Base-by-base conservation (phyloP, 2,113 vertebrate genomes). In the Helogale parvula region DNA sequence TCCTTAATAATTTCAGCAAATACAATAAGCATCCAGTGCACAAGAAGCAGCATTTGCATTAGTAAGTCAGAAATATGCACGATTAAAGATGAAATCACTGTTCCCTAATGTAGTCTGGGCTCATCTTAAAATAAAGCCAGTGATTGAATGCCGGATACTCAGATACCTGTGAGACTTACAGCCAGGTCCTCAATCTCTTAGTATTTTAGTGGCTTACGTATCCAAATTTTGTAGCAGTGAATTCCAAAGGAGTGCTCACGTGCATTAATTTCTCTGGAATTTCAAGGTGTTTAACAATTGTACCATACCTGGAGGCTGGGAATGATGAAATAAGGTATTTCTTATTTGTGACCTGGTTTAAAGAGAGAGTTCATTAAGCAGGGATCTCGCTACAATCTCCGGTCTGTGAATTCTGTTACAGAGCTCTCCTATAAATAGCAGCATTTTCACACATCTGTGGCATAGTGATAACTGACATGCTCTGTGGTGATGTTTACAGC, bases 11-110 rank as follows among this genome's bases (percentile, higher is more conserved):
- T 45, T 54, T 94, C 8, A 57, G 85, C 84, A 88, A 97, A 94
- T 85, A 81, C 54, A 63, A 81, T 92, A 94, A 96, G 83, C 90
- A 94, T 60, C 90, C 71, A 85, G 52, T 33, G 76, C 31, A 10
- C 2, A 68, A 77, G 47, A 85, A 79, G 85, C n/a, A 38, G 13
- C 94, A 88, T 96, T 95, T 98, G 66, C 94, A 68, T 97, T 84
- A 96, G 76, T 85, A 90, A 96, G 79, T 96, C 81, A 90, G 76
- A 96, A 97, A 93, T 69, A 84, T 21, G 65, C 68, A 17, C 15
- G 38, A 88, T 65, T 92, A 82, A 63, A 93, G 66, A 91, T 57
- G 19, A 85, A 95, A 94, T 88, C 87, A 94, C 87, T 76, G 54
- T 47, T 90, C 81, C n/a, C 84, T 84, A 66, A 84, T 52, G 90